A percentile compares a stretch with the other conserved stretches of the same genome.
phyloP scores from a whole-genome alignment of 1,140 invertebrate genomes.

The Littorina saxatilis region DNA sequence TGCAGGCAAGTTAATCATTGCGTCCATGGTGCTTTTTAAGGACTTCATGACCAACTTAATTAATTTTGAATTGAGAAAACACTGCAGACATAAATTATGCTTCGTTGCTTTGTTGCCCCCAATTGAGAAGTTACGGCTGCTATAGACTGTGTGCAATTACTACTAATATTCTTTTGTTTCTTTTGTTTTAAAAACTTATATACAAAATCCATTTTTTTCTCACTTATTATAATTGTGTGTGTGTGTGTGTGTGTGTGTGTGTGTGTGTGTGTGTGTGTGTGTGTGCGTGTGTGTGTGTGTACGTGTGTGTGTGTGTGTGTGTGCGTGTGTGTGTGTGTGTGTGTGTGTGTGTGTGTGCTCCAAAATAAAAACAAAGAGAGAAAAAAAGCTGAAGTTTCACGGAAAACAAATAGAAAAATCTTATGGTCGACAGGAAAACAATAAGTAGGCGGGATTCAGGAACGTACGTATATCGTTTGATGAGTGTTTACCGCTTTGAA shows the following conservation, averaged over 20 bases:
- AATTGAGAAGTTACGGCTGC: not conserved
- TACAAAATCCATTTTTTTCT: not conserved
- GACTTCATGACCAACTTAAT: too few species aligned
- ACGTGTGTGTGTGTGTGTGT: constrained; percentile 30
- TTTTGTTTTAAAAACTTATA: not conserved
- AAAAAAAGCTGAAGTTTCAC: not conserved
- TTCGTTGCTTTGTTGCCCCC: not conserved
- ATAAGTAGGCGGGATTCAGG: not conserved
- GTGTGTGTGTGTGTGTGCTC: not conserved
- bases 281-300: constrained; percentile 21
- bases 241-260: not conserved
- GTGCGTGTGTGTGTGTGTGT: constrained; percentile 11
- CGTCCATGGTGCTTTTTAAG: too few species aligned
- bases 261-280: not conserved
- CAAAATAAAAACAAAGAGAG: not conserved
- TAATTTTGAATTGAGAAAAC: too few species aligned
- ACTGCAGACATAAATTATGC: too few species aligned
- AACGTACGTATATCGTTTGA: not conserved
- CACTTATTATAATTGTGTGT: not conserved
- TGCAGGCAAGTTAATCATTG: too few species aligned
- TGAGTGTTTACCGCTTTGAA: not conserved
- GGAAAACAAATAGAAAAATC: not conserved
- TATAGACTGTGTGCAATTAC: not conserved
- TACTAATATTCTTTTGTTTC: not conserved
- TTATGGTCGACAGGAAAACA: too few species aligned